Evolutionary conservation across 2,113 vertebrate species (phyloP).

Genomic region (Struthio camelus): DNA sequence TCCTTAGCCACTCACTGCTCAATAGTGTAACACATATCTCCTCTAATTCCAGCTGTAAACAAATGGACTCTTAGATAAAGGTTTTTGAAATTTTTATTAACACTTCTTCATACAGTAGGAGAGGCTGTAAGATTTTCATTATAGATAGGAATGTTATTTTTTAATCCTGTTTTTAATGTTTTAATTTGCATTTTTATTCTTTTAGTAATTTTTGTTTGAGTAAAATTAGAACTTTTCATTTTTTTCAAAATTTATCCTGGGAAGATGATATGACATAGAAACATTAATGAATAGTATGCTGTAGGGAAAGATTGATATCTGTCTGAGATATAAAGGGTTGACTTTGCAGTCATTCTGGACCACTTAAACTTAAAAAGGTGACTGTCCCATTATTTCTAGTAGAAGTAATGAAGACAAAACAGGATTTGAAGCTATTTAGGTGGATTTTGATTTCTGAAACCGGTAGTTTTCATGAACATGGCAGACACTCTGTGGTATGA

Average conservation of each 20-base stretch:
- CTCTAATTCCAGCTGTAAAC: not conserved
- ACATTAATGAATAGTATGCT: not conserved
- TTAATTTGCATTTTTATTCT: not conserved
- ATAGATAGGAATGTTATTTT: not conserved
- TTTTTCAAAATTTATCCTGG: not conserved
- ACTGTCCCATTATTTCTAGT: not conserved
- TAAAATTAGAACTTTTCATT: not conserved
- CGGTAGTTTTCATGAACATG: not conserved
- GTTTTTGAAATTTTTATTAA: not conserved
- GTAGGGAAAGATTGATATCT: not conserved
- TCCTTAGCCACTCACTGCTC: not conserved
- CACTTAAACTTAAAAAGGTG: not conserved
- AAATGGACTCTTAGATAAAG: not conserved
- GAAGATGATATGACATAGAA: not conserved
- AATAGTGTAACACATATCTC: not conserved
- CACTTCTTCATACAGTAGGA: not conserved
- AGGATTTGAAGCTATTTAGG: not conserved
- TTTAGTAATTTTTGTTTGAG: not conserved
- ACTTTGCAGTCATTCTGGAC: not conserved
- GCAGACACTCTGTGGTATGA: not conserved
- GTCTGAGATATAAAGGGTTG: not conserved
- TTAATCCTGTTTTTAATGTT: not conserved
- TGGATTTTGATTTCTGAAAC: not conserved
- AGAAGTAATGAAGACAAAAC: not conserved
- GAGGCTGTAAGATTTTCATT: not conserved